phyloP scores from a whole-genome alignment of 2,113 vertebrate species.

The Erythrocercus mccallii region DNA sequence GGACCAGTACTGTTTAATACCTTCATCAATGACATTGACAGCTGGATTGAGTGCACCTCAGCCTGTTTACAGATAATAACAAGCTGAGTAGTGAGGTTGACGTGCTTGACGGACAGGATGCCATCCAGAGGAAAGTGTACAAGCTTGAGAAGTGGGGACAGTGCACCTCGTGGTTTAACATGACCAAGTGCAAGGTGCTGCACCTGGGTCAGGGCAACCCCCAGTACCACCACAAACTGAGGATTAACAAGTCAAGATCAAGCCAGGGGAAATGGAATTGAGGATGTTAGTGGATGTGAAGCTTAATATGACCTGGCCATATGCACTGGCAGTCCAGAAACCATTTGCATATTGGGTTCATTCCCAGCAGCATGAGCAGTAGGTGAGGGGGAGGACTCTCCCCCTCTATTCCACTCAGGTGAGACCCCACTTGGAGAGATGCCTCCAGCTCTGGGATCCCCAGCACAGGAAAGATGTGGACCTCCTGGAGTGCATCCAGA shows the following conservation, averaged over 20 bases:
- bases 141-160: not conserved
- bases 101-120: not conserved
- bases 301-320: not conserved
- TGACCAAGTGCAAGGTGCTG: not conserved
- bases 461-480: not conserved
- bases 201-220: not conserved
- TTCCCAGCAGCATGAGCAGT: not conserved
- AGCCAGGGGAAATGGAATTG: not conserved
- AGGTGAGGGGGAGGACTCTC: not conserved
- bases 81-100: not conserved
- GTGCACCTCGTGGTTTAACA: not conserved
- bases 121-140: not conserved
- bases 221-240: not conserved
- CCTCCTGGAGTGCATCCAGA: not conserved
- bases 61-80: not conserved
- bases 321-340: not conserved
- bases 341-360: not conserved
- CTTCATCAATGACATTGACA: not conserved
- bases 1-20: not conserved
- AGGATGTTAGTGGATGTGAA: not conserved
- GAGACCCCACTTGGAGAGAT: not conserved
- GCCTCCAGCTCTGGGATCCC: not conserved
- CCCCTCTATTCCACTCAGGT: not conserved
- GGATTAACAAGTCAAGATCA: not conserved
- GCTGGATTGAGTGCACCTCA: not conserved